These are phyloP conservation scores for Podabrus alpinus DNA, from an alignment of 2,888 invertebrate genomes.

Conservation along the genomic window DNA sequence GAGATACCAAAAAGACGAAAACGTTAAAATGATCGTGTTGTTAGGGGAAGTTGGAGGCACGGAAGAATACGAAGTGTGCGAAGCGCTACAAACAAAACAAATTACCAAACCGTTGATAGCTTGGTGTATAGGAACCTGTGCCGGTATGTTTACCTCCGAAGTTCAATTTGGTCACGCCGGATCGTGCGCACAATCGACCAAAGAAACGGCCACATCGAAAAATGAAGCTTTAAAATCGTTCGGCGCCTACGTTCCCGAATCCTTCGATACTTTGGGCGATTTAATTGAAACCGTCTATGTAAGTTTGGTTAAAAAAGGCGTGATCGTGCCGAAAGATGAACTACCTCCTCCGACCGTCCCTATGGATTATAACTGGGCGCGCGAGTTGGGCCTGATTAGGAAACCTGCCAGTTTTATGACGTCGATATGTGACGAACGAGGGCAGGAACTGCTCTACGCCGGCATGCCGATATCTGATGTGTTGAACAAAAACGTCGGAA, in stretches of 20 bases:
- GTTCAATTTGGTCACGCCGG: conserved; percentile 99
- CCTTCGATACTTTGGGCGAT: conserved; percentile 89
- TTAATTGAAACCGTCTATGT: conserved; percentile 75
- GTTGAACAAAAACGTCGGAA: conserved; percentile 91
- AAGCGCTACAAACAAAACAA: conserved; percentile 76
- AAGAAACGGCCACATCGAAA: conserved; percentile 91
- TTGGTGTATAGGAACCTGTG: conserved; percentile 91
- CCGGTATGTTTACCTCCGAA: conserved; percentile 81
- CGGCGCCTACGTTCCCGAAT: conserved; percentile 89
- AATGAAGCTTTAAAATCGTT: conserved; percentile 80
- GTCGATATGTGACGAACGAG: conserved; percentile 97
- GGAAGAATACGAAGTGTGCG: conserved; percentile 96
- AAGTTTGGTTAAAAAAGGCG: conserved; percentile 77
- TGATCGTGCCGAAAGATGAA: conserved; percentile 86
- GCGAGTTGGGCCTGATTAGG: conserved; percentile 95
- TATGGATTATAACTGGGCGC: conserved; percentile 99
- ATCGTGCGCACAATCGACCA: conserved; percentile 87
- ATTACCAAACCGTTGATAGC: conserved; percentile 95
- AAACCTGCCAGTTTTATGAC: conserved; percentile 99
- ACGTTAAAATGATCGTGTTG: conserved; percentile 92
- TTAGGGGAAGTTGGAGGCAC: conserved; percentile 98
- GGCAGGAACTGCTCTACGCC: conserved; percentile 95
- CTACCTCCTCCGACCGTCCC: conserved; percentile 98
- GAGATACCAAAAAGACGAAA: conserved; percentile 78
- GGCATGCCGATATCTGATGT: conserved; percentile 81